Conservation (phyloP, 2,113 vertebrate species). For the Arothron firmamentum region DNA sequence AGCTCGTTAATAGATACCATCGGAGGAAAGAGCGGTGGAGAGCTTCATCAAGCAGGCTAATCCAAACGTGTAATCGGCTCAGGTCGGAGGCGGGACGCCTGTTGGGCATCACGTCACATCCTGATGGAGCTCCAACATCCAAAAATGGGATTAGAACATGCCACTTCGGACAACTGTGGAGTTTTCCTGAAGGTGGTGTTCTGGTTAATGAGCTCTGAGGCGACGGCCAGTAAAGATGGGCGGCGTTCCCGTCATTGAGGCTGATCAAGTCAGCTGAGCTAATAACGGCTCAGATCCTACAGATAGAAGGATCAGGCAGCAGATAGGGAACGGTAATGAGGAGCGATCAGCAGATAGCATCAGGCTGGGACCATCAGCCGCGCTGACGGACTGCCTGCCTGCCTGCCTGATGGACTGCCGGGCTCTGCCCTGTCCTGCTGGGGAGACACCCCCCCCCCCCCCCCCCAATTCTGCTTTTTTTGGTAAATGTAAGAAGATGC, state of each 20-base stretch:
- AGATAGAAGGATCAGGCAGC: slow-evolving; percentile 43
- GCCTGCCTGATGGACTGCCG: slow-evolving; percentile 9
- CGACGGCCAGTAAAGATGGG: slow-evolving; percentile 9
- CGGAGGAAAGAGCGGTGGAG: slow-evolving; percentile 12
- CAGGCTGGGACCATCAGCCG: slow-evolving; percentile 19
- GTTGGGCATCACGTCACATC: background rate
- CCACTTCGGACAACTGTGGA: background rate
- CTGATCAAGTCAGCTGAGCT: background rate
- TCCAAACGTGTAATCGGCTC: background rate
- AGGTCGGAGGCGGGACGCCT: background rate
- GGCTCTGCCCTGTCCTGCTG: slow-evolving; percentile 32
- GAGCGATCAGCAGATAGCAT: slow-evolving; percentile 35
- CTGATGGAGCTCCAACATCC: background rate
- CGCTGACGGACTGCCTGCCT: slow-evolving; percentile 10
- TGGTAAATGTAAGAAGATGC: slow-evolving; percentile 32
- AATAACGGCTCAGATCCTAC: slow-evolving; percentile 16
- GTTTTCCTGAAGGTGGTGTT: background rate
- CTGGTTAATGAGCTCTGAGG: background rate
- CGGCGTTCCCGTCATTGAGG: slow-evolving; percentile 9
- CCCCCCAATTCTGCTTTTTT: slow-evolving; percentile 37
- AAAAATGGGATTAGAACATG: background rate
- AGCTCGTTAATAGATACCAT: slow-evolving; percentile 61
- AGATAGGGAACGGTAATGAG: slow-evolving; percentile 36
- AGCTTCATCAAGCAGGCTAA: slow-evolving; percentile 17
- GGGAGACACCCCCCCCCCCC: no score